Evolutionary conservation across 1,140 invertebrate species (phyloP).

Genomic region (Macrosteles quadrilineatus): DNA sequence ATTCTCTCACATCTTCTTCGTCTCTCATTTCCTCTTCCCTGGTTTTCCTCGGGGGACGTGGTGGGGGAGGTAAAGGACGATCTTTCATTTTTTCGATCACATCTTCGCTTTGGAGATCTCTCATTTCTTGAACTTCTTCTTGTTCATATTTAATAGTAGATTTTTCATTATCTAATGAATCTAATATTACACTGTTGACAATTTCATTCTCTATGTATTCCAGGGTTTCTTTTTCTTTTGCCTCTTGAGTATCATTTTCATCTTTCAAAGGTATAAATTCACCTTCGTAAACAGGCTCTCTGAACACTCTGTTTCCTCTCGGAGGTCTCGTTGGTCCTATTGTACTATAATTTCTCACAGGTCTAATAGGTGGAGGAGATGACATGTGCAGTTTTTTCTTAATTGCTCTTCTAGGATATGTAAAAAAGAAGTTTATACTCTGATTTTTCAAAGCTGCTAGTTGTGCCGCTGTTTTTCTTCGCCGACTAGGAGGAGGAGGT

Average conservation of each 20-base stretch:
- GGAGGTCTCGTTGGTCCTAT: constrained; percentile 57
- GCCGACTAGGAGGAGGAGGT: constrained; percentile 52
- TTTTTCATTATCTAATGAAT: constrained; percentile 5
- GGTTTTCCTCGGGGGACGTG: constrained; percentile 67
- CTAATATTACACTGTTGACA: constrained; percentile 17
- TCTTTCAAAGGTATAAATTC: constrained; percentile 37
- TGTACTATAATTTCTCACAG: constrained; percentile 67
- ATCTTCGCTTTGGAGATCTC: constrained; percentile 66
- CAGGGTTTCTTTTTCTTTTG: not conserved
- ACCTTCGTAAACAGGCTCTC: constrained; percentile 43
- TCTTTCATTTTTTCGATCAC: constrained; percentile 77
- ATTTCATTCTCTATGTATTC: constrained; percentile 9
- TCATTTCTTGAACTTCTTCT: constrained; percentile 53
- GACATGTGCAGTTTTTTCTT: constrained; percentile 35
- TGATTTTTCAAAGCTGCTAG: constrained; percentile 37
- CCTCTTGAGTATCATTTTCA: constrained; percentile 29
- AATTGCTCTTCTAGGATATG: constrained; percentile 50
- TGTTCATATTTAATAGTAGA: constrained; percentile 10
- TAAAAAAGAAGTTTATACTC: constrained; percentile 51
- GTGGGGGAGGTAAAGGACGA: constrained; percentile 77
- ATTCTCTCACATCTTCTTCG: constrained; percentile 45
- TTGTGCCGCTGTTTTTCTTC: constrained; percentile 51
- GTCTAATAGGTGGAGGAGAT: constrained; percentile 55
- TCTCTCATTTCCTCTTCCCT: constrained; percentile 40
- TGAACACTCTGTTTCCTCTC: constrained; percentile 55